Base-by-base conservation (phyloP, 2,113 vertebrate species). In the Toxotes jaculatrix region DNA sequence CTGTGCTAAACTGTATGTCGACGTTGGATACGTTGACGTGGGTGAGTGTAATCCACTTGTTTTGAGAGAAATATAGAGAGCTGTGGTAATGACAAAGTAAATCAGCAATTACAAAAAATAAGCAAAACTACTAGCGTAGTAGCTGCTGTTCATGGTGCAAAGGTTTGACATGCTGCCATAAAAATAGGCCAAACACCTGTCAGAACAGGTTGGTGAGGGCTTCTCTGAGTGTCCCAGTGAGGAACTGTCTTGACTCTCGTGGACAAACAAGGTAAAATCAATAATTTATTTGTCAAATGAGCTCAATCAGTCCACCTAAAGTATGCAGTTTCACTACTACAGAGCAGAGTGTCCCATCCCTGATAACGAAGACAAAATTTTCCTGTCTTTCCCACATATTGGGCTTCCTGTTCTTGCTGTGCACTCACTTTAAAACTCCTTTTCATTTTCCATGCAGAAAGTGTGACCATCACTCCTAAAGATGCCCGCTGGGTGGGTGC, bases 401-500 rank as follows among this genome's bases (percentile, higher is more conserved):
- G 57, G 34, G 2, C 1, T 62, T 60, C 14, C 9, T 38, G 14
- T 3, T 40, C 0, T 6, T 19, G 19, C 13, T 31, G 9, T 51
- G 19, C 1, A n/a, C 23, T 77, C 11, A 51, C 3, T n/a, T 21
- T 1, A 5, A 82, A 69, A 32, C 45, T 23, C 16, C 16, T 74
- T 49, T 87, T 19, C 27, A 27, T 27, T 45, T 89, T 57, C 56
- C 93, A 19, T 80, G 12, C 87, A 99, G 98, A 94, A 13, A 95
- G 61, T 21, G 88, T 99, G 74, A 95, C 89, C 47, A 98, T 99
- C 89, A 96, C 95, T 9, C 95, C 97, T 0, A 93, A 92, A n/a
- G 98, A 99, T 55, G 91, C 96, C 9, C 96, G 97, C 23, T 99
- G 98, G 98, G 98, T 99, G 49, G 98, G 98, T 0, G 97, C 98